Evolutionary conservation across 2,113 vertebrate species (phyloP).

Genomic region (Piaya cayana): DNA sequence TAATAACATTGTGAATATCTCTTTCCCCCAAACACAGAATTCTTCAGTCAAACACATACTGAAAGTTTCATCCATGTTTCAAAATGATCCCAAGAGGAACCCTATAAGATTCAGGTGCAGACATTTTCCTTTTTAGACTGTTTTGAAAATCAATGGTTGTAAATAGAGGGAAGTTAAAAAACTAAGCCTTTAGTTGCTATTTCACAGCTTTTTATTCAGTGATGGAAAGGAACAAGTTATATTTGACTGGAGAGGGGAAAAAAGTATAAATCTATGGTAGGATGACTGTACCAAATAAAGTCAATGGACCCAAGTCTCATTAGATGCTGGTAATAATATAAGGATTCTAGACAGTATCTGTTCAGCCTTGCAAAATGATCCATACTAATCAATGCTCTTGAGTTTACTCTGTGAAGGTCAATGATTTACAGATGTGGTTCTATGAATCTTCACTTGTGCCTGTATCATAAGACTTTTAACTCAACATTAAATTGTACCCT

Average conservation of each 20-base stretch:
- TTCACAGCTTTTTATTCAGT: background rate
- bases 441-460: background rate
- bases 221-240: background rate
- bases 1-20: background rate
- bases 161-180: background rate
- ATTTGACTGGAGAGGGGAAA: background rate
- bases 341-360: background rate
- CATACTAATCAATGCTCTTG: background rate
- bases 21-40: background rate
- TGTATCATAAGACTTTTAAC: background rate
- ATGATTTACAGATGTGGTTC: background rate
- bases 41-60: background rate
- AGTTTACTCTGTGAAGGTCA: background rate
- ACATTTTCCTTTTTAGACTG: background rate
- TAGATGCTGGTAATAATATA: background rate
- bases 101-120: background rate
- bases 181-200: background rate
- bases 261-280: background rate
- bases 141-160: background rate
- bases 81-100: background rate
- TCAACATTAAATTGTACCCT: background rate
- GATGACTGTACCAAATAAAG: background rate
- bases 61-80: background rate
- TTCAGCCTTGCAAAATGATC: background rate
- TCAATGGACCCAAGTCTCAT: background rate